phyloP scores from a whole-genome alignment of 2,113 vertebrate genomes.

The Seriola aureovittata region DNA sequence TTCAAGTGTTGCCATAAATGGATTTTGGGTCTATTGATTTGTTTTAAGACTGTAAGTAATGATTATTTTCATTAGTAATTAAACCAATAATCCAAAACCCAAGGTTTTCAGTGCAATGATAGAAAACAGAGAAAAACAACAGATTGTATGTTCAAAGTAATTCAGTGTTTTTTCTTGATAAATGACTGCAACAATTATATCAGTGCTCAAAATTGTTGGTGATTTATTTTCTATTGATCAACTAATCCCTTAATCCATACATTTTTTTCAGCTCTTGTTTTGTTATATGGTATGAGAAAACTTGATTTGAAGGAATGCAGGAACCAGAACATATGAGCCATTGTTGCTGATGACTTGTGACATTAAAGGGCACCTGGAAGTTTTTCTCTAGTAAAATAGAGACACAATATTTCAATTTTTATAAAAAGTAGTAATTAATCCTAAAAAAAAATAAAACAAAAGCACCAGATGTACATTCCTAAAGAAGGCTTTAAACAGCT shows the following conservation, averaged over 20 bases:
- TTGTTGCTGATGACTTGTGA: neutral
- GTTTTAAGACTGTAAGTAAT: neutral
- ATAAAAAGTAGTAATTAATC: neutral
- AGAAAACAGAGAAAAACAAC: too few relatives aligned
- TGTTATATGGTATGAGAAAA: neutral
- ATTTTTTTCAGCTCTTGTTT: too few relatives aligned
- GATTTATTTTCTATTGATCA: too few relatives aligned
- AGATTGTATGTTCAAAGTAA: neutral
- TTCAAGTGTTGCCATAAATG: neutral
- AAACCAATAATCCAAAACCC: neutral
- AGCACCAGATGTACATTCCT: neutral
- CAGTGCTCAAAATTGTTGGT: too few relatives aligned
- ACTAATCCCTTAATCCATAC: too few relatives aligned
- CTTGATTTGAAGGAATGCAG: neutral
- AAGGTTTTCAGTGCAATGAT: neutral
- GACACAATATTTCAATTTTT: neutral
- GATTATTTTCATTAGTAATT: neutral
- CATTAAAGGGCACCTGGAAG: too few relatives aligned
- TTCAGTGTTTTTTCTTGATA: too few relatives aligned
- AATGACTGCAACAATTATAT: too few relatives aligned
- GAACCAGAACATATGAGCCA: neutral
- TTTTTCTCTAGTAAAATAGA: neutral
- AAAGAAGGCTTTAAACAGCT: neutral
- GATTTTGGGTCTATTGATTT: neutral
- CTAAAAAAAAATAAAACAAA: too few relatives aligned